These are phyloP conservation scores for Clunio marinus DNA, from an alignment of 2,888 invertebrate species.

Conservation along the genomic window DNA sequence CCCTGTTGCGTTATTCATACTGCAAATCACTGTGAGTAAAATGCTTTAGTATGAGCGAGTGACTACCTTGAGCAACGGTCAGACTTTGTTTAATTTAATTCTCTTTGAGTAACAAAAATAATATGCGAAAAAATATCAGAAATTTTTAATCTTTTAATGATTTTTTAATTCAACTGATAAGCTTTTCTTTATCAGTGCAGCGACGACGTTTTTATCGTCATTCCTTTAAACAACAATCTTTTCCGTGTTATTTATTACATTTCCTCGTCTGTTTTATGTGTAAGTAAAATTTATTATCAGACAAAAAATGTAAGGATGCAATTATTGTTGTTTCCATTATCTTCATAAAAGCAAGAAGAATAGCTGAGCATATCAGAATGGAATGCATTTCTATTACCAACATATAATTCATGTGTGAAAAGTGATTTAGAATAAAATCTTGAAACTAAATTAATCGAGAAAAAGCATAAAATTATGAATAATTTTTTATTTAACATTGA, in stretches of 20 bases:
- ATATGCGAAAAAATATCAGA: not conserved
- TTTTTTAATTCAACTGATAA: constrained; percentile 15
- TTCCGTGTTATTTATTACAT: constrained; percentile 10
- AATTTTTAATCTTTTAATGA: constrained; percentile 21
- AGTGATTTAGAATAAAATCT: too few relatives aligned
- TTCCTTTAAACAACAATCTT: not conserved
- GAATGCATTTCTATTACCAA: too few relatives aligned
- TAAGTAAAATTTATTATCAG: too few relatives aligned
- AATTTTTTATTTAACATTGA: too few relatives aligned
- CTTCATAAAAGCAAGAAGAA: too few relatives aligned
- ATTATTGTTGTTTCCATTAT: too few relatives aligned
- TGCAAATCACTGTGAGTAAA: not conserved
- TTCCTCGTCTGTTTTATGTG: not conserved
- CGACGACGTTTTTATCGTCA: constrained; percentile 9
- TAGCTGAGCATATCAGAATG: too few relatives aligned
- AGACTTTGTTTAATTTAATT: not conserved
- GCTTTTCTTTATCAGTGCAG: constrained; percentile 23
- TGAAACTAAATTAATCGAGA: too few relatives aligned
- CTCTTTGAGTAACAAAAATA: not conserved
- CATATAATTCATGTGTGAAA: too few relatives aligned
- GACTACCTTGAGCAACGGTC: constrained; percentile 7
- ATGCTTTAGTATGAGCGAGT: not conserved
- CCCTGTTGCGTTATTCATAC: not conserved
- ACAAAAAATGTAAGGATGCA: too few relatives aligned
- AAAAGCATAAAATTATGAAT: too few relatives aligned